These are phyloP conservation scores for Neelides sp. DNA, from an alignment of 1,140 invertebrate genomes.

Conservation along the genomic window DNA sequence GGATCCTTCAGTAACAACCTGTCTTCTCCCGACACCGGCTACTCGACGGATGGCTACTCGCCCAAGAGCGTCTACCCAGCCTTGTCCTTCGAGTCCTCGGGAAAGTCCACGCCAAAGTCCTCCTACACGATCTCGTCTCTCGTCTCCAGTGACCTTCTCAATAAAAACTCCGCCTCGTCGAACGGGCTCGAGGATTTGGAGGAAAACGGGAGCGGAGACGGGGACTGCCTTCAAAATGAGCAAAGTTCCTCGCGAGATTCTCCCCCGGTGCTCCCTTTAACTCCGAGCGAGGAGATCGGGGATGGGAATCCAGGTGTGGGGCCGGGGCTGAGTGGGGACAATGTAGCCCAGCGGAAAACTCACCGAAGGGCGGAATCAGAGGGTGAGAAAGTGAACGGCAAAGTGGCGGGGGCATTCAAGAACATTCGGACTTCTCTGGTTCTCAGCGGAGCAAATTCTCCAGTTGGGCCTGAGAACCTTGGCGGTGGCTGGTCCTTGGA, in stretches of 20 bases:
- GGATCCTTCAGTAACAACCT: slow-evolving; percentile 25
- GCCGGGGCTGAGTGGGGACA: neutral
- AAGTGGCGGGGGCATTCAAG: neutral
- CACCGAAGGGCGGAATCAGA: slow-evolving; percentile 9
- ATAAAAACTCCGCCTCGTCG: neutral
- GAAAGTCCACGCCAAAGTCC: slow-evolving; percentile 24
- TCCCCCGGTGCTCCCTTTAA: no score
- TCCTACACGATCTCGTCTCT: slow-evolving; percentile 26
- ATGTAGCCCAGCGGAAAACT: slow-evolving; percentile 10
- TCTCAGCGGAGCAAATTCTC: slow-evolving; percentile 9
- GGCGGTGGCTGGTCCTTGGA: neutral
- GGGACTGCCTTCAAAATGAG: neutral
- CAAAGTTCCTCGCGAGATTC: no score
- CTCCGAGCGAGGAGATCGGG: no score
- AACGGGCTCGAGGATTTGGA: neutral
- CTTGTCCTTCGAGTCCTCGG: slow-evolving; percentile 21
- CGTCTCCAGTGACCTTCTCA: slow-evolving; percentile 24
- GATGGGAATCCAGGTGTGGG: no score
- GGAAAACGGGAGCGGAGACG: neutral
- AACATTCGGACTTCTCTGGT: slow-evolving; percentile 15
- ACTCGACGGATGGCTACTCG: slow-evolving; percentile 30
- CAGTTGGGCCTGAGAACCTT: slow-evolving; percentile 9
- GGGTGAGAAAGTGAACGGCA: neutral
- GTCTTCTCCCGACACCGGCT: slow-evolving; percentile 30
- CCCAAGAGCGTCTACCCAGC: slow-evolving; percentile 29